Conservation (phyloP, 2,797 vertebrate genomes). For the Gadopsis bispinosus region DNA sequence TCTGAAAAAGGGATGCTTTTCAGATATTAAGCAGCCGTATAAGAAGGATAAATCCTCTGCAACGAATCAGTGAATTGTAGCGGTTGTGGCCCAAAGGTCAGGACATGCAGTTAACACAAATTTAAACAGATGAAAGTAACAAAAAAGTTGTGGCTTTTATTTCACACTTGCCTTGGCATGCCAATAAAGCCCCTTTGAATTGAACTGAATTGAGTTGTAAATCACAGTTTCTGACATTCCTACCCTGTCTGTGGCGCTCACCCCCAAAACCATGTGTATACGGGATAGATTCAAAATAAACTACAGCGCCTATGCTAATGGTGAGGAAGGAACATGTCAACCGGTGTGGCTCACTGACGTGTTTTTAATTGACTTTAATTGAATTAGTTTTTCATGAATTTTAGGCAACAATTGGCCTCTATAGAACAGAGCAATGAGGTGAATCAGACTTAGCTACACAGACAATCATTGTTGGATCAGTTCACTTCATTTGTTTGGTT, state of each 20-base stretch:
- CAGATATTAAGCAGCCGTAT: neutral
- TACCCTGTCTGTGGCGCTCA: neutral
- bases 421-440: neutral
- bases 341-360: neutral
- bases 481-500: neutral
- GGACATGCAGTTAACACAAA: neutral
- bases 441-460: neutral
- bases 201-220: neutral
- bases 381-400: neutral
- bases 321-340: neutral
- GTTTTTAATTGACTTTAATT: neutral
- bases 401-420: too few relatives aligned
- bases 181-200: too few relatives aligned
- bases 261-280: neutral
- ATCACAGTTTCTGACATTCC: neutral
- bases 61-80: neutral
- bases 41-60: neutral
- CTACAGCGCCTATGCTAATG: too few relatives aligned
- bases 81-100: neutral
- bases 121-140: neutral
- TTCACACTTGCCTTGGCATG: too few relatives aligned
- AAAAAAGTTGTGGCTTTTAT: too few relatives aligned
- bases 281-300: neutral
- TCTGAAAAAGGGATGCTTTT: conserved; percentile 1
- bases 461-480: neutral